phyloP scores from a whole-genome alignment of 2,113 vertebrate species.

The Barnardius zonarius region DNA sequence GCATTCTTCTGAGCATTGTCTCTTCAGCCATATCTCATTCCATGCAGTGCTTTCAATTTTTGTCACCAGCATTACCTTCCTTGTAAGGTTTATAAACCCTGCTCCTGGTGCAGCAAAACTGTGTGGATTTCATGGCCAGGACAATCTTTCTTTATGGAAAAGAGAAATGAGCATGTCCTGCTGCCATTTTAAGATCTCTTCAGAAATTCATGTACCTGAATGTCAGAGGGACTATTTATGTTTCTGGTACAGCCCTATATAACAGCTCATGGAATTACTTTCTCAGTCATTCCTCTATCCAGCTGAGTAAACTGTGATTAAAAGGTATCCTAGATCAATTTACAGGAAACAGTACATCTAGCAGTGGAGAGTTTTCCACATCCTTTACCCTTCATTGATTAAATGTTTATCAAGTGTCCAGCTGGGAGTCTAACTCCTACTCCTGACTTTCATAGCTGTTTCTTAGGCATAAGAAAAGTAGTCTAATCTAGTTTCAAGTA shows the following conservation, averaged over 20 bases:
- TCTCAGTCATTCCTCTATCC: background rate
- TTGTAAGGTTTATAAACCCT: constrained; percentile 6
- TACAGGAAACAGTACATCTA: background rate
- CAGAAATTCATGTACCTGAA: background rate
- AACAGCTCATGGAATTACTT: background rate
- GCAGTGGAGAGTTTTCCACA: background rate
- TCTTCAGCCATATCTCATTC: constrained; percentile 17
- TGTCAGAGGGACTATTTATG: background rate
- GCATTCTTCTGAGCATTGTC: background rate
- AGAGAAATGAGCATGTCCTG: background rate
- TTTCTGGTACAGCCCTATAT: background rate
- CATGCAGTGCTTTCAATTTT: background rate
- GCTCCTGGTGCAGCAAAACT: background rate
- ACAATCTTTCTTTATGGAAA: background rate
- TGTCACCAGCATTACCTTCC: background rate
- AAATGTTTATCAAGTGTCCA: constrained; percentile 2
- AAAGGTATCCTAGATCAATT: background rate
- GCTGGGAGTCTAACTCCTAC: background rate
- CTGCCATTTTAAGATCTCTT: background rate
- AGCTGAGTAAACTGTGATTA: background rate
- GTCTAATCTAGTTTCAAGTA: background rate
- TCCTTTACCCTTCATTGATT: constrained; percentile 8
- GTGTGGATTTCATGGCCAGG: background rate
- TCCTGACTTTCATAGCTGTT: background rate
- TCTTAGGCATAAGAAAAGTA: background rate